A percentile compares a stretch with the other conserved stretches of the same genome.
These are phyloP conservation scores for Lasioglossum leucozonium DNA, from an alignment of 2,888 invertebrate genomes.

Conservation along the genomic window DNA sequence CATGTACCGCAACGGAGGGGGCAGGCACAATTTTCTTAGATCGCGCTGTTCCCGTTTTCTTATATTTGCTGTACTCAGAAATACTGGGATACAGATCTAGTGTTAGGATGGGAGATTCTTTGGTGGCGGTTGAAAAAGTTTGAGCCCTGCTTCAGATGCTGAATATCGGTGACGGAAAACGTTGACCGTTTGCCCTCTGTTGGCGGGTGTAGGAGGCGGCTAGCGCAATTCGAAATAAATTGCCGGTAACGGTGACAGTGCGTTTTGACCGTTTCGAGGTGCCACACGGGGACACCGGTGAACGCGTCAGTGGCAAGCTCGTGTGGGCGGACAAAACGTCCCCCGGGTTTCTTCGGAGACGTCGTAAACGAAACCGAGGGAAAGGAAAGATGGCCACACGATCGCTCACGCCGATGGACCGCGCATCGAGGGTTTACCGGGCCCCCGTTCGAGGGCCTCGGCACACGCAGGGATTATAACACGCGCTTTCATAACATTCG, in stretches of 20 bases:
- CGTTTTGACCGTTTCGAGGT: neutral
- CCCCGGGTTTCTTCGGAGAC: slow-evolving; percentile 52
- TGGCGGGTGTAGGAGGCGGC: no score
- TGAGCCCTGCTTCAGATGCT: no score
- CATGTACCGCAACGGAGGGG: no score
- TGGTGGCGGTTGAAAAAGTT: no score
- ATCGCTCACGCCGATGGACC: slow-evolving; percentile 35
- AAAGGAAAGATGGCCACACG: slow-evolving; percentile 52
- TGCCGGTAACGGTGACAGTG: neutral
- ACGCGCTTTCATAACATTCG: slow-evolving; percentile 78
- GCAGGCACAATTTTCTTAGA: no score
- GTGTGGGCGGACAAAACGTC: slow-evolving; percentile 77
- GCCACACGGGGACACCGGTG: neutral
- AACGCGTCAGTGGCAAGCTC: slow-evolving; percentile 60
- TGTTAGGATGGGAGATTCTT: no score
- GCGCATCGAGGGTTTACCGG: slow-evolving; percentile 47
- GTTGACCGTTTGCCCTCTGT: no score
- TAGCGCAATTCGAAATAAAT: neutral
- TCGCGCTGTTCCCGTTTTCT: no score
- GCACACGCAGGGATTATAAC: slow-evolving; percentile 59
- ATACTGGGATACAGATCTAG: neutral
- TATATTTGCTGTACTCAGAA: neutral
- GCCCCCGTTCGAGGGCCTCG: slow-evolving; percentile 22
- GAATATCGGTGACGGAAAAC: no score
- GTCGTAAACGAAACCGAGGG: slow-evolving; percentile 71